Evolutionary conservation across 2,797 vertebrate genomes (phyloP).

Genomic region (Tapirus indicus): DNA sequence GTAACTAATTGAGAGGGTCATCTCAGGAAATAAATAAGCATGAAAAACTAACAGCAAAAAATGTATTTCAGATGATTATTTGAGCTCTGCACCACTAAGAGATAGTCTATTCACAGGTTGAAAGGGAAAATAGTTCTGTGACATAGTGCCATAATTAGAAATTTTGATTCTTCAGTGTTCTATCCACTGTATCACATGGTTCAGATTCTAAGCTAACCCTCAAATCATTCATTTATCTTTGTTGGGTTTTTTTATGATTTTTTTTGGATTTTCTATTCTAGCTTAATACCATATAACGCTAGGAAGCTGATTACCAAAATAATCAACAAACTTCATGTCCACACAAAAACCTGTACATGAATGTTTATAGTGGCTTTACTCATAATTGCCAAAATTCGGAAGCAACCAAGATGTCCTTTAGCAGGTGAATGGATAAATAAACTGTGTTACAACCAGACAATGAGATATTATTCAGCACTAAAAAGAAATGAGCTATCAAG

Average conservation of each 20-base stretch:
- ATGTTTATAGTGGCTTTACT: neutral
- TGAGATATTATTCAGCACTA: neutral
- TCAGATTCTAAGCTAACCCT: neutral
- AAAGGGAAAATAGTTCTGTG: neutral
- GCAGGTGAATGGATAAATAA: neutral
- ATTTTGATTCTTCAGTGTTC: neutral
- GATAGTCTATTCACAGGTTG: neutral
- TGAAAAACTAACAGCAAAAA: neutral
- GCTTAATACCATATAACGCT: neutral
- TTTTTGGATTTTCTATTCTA: neutral
- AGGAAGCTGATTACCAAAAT: slow-evolving; percentile 3
- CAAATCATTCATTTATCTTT: neutral
- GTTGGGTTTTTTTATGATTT: neutral
- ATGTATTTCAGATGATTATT: neutral
- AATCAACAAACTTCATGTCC: neutral
- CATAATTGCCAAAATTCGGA: neutral
- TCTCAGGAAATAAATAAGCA: neutral
- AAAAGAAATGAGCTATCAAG: neutral
- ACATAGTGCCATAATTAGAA: neutral
- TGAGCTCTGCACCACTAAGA: neutral
- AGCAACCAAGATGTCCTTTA: neutral
- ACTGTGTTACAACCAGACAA: neutral
- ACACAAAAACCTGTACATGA: neutral
- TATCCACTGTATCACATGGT: neutral
- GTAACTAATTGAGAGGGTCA: neutral